Percentiles rank a stretch among this genome's conserved stretches.
Conservation (phyloP, 2,113 vertebrate genomes). For the Acanthochromis polyacanthus region DNA sequence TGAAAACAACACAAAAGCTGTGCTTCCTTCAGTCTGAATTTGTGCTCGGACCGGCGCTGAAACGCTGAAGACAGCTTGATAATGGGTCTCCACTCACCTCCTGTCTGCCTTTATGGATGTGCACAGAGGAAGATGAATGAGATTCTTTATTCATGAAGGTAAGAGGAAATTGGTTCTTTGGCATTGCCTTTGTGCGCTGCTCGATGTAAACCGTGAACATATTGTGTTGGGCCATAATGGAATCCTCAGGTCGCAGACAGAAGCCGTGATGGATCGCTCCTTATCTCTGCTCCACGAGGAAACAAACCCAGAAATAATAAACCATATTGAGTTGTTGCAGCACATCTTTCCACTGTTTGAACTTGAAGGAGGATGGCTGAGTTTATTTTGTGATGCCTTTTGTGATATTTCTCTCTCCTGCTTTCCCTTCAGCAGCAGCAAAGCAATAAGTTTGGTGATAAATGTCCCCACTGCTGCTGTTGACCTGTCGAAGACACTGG, state of each 20-base stretch:
- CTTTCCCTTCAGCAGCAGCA: constrained; percentile 12
- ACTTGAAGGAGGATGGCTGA: constrained; percentile 42
- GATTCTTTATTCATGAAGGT: constrained; percentile 78
- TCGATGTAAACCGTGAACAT: constrained; percentile 68
- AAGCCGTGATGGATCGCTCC: constrained; percentile 72
- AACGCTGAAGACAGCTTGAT: constrained; percentile 64
- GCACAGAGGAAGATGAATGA: constrained; percentile 73
- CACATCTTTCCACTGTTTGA: constrained; percentile 30
- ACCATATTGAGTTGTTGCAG: constrained; percentile 64
- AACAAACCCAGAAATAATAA: constrained; percentile 72
- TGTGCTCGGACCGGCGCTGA: constrained; percentile 25
- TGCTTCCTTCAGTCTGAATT: constrained; percentile 18
- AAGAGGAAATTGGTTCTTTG: constrained; percentile 81
- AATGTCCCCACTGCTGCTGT: constrained; percentile 30
- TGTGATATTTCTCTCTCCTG: constrained; percentile 39
- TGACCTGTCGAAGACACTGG: constrained; percentile 43
- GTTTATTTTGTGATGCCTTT: constrained; percentile 60
- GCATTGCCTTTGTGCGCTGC: constrained; percentile 73
- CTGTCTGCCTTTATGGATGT: constrained; percentile 73
- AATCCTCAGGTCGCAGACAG: constrained; percentile 66
- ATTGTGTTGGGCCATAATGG: constrained; percentile 75
- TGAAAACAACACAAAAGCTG: constrained; percentile 30
- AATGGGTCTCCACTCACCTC: constrained; percentile 66
- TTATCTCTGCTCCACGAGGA: constrained; percentile 67
- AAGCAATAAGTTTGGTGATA: constrained; percentile 66